Evolutionary conservation across 2,797 vertebrate species (phyloP), one percentile per base, ranked within the genome.

Genomic region (Oophaga sylvatica): DNA sequence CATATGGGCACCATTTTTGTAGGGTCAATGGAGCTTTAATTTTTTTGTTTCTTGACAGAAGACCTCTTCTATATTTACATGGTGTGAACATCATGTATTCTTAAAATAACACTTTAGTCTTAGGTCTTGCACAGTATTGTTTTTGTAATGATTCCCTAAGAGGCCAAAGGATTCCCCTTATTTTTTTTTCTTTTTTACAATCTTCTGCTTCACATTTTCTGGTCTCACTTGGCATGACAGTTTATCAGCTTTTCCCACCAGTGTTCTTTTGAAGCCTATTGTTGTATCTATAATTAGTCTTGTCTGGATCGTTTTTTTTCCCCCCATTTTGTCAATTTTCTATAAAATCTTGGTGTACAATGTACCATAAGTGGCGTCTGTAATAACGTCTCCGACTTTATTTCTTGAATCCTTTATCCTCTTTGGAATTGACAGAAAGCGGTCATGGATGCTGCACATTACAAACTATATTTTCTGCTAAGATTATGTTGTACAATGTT

Each of bases 331-430:
- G 41, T 26, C 63, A 65, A n/a, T 53, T 81, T 81, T 81, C 56
- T 62, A 56, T 19, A 26, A 76, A 84, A 84, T 76, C 83, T 45
- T 45, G 20, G 75, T 62, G 26, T 59, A 45, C 45, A 62, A 41
- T 19, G 26, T 26, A 26, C 26, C 26, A 75, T 75, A 84, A 84
- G 59, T 60, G 29, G 12, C 35, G 29, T 73, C 82, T 75, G 59
- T 45, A 70, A 63, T 73, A 17, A 59, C n/a, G 15, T 35, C 20
- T 84, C 20, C 29, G 71, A 84, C 59, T 60, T 65, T 75, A 45
- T 84, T 84, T 62, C 82, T 62, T 10, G 31, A 60, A 73, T 84
- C 35, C 83, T 84, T 84, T 84, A 84, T 84, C 70, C 53, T 41
- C 45, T 80, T 80, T 86, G 84, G 62, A 63, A 29, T 41, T 86